A percentile compares a stretch with the other conserved stretches of the same genome.
Conservation (phyloP, 2,113 vertebrate genomes). For the Hippocampus zosterae region DNA sequence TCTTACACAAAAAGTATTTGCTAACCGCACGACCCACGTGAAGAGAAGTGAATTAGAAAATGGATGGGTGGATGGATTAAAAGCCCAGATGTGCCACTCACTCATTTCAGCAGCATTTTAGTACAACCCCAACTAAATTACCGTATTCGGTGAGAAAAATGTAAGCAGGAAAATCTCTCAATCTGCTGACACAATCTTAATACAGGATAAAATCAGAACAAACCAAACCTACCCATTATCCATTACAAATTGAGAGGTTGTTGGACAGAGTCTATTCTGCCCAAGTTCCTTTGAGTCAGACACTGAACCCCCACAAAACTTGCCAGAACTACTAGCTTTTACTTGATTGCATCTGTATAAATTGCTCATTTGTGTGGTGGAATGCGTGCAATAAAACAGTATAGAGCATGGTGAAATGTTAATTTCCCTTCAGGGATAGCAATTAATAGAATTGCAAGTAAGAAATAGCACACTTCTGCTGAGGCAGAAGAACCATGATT, state of each 20-base stretch:
- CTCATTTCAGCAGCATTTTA: no score
- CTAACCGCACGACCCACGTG: no score
- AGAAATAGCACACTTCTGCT: background rate
- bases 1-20: no score
- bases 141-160: no score
- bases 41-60: no score
- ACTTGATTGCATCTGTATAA: background rate
- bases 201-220: background rate
- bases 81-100: no score
- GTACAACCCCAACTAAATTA: no score
- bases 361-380: background rate
- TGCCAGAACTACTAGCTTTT: background rate
- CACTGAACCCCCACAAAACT: background rate
- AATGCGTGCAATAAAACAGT: background rate
- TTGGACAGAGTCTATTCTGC: background rate
- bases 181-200: background rate
- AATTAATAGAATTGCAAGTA: background rate
- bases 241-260: background rate
- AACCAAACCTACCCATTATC: no score
- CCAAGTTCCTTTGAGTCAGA: no score
- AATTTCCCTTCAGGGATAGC: background rate
- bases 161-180: no score
- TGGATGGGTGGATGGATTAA: no score
- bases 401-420: background rate
- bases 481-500: background rate